Conservation (phyloP, 1,140 invertebrate species). For the Carposina sasakii region DNA sequence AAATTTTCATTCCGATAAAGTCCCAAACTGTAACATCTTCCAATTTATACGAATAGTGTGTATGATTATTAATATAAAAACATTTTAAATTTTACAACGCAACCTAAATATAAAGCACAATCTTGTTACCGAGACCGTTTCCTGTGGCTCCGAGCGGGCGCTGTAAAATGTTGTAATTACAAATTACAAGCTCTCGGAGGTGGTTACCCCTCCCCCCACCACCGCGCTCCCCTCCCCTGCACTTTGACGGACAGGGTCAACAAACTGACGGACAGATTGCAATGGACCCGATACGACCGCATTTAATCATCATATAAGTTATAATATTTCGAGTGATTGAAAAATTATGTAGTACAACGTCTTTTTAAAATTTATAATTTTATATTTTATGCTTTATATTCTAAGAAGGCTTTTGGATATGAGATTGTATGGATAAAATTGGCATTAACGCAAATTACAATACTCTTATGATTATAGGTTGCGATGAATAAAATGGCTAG, state of each 20-base stretch:
- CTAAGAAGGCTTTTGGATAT: too few relatives aligned
- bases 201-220: constrained; percentile 44
- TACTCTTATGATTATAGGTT: too few relatives aligned
- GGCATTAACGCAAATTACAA: too few relatives aligned
- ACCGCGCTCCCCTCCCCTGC: constrained; percentile 33
- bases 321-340: constrained; percentile 48
- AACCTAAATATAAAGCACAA: neutral
- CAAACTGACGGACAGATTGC: constrained; percentile 41
- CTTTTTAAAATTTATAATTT: too few relatives aligned
- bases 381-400: too few relatives aligned
- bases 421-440: too few relatives aligned
- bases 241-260: constrained; percentile 54
- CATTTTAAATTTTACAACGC: too few relatives aligned
- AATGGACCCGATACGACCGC: constrained; percentile 28
- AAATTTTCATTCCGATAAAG: too few relatives aligned
- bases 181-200: constrained; percentile 61
- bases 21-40: too few relatives aligned
- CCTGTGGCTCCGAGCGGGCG: constrained; percentile 46
- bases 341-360: constrained; percentile 23
- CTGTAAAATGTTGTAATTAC: constrained; percentile 64
- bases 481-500: too few relatives aligned
- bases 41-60: too few relatives aligned
- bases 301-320: constrained; percentile 44
- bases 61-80: too few relatives aligned
- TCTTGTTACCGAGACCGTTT: constrained; percentile 48